Percentiles rank a stretch among this genome's conserved stretches.
These are phyloP conservation scores for Archips xylosteana DNA, from an alignment of 2,888 invertebrate genomes.

Conservation along the genomic window DNA sequence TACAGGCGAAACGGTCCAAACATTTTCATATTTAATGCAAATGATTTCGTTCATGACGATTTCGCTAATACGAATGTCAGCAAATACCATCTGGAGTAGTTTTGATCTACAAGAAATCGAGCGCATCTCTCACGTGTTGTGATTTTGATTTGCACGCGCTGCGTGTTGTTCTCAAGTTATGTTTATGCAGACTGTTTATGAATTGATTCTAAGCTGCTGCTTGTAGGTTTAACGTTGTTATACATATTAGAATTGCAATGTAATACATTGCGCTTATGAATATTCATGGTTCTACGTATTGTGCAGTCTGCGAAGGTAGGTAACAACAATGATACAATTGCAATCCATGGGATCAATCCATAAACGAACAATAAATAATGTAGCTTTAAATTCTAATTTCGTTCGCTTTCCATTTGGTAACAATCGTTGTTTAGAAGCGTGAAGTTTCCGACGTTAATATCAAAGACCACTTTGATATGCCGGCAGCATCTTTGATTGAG, in stretches of 20 bases:
- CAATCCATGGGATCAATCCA: conserved; percentile 33
- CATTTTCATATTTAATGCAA: conserved; percentile 47
- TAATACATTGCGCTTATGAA: conserved; percentile 29
- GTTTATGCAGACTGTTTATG: conserved; percentile 25
- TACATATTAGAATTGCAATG: conserved; percentile 32
- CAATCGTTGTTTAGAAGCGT: conserved; percentile 15
- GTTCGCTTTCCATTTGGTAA: conserved; percentile 26
- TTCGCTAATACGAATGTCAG: conserved; percentile 24
- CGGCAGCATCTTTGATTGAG: conserved; percentile 52
- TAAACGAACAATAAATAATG: conserved; percentile 26
- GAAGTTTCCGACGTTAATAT: conserved; percentile 22
- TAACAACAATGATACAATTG: conserved; percentile 27
- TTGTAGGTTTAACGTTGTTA: conserved; percentile 19
- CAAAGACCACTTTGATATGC: conserved; percentile 36
- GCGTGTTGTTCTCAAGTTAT: conserved; percentile 5
- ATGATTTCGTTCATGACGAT: conserved; percentile 50
- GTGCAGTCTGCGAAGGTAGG: conserved; percentile 15
- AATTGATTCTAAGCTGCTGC: conserved; percentile 6
- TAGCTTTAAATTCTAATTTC: conserved; percentile 24
- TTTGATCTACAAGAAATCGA: neutral
- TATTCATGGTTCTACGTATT: conserved; percentile 30
- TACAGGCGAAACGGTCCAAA: conserved; percentile 63
- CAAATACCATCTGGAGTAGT: neutral
- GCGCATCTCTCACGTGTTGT: neutral
- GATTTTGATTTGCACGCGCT: conserved; percentile 7